These are phyloP conservation scores for Eumeta japonica DNA, from an alignment of 1,140 invertebrate genomes.

Conservation along the genomic window DNA sequence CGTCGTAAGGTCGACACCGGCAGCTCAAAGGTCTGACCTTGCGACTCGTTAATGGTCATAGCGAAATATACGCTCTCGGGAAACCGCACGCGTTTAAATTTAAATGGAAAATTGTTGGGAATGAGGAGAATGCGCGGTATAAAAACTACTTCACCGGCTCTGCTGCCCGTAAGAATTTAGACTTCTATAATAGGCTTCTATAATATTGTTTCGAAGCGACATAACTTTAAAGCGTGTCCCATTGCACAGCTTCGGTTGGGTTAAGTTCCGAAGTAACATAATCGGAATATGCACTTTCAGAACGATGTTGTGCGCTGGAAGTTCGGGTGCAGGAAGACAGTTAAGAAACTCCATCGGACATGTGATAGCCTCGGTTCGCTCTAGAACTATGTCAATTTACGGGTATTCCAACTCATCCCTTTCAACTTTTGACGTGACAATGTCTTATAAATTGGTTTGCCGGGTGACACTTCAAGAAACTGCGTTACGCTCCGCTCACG, in stretches of 20 bases:
- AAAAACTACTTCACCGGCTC: conserved; percentile 10
- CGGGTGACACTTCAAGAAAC: too few relatives aligned
- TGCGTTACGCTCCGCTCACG: too few relatives aligned
- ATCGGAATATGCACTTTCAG: conserved; percentile 8
- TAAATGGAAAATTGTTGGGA: conserved; percentile 12
- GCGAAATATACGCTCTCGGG: conserved; percentile 5
- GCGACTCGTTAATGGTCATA: conserved; percentile 9
- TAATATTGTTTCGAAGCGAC: too few relatives aligned
- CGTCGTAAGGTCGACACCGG: too few relatives aligned
- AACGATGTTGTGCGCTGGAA: conserved; percentile 8
- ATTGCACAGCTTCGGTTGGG: too few relatives aligned
- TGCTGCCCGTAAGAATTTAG: conserved; percentile 12
- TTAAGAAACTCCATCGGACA: conserved; percentile 10
- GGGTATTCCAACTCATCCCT: too few relatives aligned
- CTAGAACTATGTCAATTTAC: too few relatives aligned
- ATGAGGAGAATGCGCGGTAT: conserved; percentile 14
- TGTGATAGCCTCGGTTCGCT: too few relatives aligned
- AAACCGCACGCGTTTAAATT: conserved; percentile 12
- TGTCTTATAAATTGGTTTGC: too few relatives aligned
- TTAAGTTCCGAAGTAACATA: conserved; percentile 13
- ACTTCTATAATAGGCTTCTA: too few relatives aligned
- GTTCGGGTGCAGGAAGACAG: conserved; percentile 7
- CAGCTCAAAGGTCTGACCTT: too few relatives aligned
- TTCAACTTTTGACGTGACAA: too few relatives aligned
- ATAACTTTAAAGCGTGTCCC: conserved; percentile 16